Base-by-base conservation (phyloP, 2,797 vertebrate species). In the Melanotaenia parkinsoni region DNA sequence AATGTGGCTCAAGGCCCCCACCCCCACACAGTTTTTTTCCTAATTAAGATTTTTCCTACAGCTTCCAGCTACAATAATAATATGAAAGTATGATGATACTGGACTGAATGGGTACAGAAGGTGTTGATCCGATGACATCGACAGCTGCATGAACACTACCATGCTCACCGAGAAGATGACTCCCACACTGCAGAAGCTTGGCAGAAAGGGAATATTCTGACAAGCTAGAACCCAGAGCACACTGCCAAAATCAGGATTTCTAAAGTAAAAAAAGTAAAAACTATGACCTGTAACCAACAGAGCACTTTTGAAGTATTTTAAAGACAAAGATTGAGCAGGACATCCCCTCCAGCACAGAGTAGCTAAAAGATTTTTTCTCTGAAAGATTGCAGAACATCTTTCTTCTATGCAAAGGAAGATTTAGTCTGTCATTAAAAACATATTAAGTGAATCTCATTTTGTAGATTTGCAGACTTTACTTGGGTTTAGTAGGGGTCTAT, bases 261-360 rank as follows among this genome's bases (percentile, higher is more conserved):
- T 56, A 7, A 12, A 16, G 26, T 16, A 28, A 16, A 28, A 26
- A 28, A 54, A 13, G 13, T 12, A 11, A 56, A 56, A 56, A 26
- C 53, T 28, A 56, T 56, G 53, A 56, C 53, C 53, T 56, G 26
- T 30, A 56, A 56, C 26, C 13, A 56, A 56, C 24, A 56, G 26
- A 30, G 14, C 53, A 56, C 53, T 28, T 28, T 14, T 56, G 53
- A 26, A 14, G 12, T 26, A 56, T 28, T 56, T 28, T 16, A 56
- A 54, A 56, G 26, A 28, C 24, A 28, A 56, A 56, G 53, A 28
- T 56, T 28, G 53, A 56, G 53, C 24, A 28, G 53, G 53, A 28
- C 53, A 56, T 6, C 4, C 53, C 24, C 53, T 56, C 13, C 53
- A 56, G 53, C 22, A 56, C 6, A 26, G 53, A 16, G 26, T 26